Conservation (phyloP, 2,888 invertebrate genomes). For the Cryptocheilus praepositus region DNA sequence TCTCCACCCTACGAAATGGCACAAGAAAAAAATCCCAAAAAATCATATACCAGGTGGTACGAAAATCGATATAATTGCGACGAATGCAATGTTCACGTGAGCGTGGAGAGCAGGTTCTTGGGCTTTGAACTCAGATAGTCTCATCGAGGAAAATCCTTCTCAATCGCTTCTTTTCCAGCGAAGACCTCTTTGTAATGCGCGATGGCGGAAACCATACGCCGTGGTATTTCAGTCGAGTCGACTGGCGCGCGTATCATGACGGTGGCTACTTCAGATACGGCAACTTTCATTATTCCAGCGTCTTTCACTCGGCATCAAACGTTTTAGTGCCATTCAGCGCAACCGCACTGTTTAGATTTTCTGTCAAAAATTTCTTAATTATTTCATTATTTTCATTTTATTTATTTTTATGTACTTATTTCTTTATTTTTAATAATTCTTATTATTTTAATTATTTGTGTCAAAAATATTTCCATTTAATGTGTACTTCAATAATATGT, state of each 20-base stretch:
- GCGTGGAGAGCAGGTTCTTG: constrained; percentile 19
- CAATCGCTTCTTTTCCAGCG: constrained; percentile 38
- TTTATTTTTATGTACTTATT: no score
- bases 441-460: no score
- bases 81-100: no score
- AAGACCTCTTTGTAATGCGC: constrained; percentile 56
- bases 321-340: constrained; percentile 24
- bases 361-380: no score
- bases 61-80: no score
- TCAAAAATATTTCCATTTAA: no score
- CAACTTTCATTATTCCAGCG: constrained; percentile 38
- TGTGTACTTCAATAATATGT: no score
- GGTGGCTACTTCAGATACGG: constrained; percentile 14
- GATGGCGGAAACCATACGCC: constrained; percentile 52
- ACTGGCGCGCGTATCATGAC: constrained; percentile 28
- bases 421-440: no score
- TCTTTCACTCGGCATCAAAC: constrained; percentile 27
- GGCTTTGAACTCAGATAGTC: constrained; percentile 36
- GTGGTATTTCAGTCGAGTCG: constrained; percentile 51
- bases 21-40: no score
- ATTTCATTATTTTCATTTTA: no score
- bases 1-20: no score
- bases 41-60: no score
- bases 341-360: neutral
- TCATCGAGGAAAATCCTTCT: constrained; percentile 46